Evolutionary conservation across 1,140 invertebrate genomes (phyloP).

Genomic region (Trissolcus basalis): DNA sequence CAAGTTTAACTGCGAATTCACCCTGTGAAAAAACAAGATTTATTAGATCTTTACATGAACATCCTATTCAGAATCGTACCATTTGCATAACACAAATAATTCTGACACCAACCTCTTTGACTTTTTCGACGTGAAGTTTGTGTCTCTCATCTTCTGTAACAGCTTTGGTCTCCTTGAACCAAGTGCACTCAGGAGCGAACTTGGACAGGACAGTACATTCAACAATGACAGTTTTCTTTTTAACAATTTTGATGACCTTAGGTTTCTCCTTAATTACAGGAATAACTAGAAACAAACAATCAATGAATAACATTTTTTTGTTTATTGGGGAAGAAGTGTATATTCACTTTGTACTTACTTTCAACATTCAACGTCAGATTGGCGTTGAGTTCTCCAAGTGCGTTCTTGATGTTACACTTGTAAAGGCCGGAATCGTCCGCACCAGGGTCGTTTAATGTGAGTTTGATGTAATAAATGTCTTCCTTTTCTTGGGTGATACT

Average conservation of each 20-base stretch:
- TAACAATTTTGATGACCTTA: constrained; percentile 91
- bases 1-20: constrained; percentile 90
- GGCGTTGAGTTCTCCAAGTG: constrained; percentile 95
- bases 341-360: constrained; percentile 86
- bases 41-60: neutral
- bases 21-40: constrained; percentile 76
- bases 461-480: constrained; percentile 91
- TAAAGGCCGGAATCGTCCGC: constrained; percentile 97
- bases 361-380: constrained; percentile 98
- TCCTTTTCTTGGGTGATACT: constrained; percentile 84
- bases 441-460: constrained; percentile 94
- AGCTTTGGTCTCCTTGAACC: constrained; percentile 89
- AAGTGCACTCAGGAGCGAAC: constrained; percentile 90
- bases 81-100: constrained; percentile 1
- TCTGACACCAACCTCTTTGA: constrained; percentile 83
- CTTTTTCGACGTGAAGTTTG: constrained; percentile 84
- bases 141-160: constrained; percentile 86
- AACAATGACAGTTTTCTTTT: constrained; percentile 92
- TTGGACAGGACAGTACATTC: constrained; percentile 93
- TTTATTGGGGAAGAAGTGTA: no score
- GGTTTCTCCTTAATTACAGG: constrained; percentile 95
- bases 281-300: constrained; percentile 82
- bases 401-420: constrained; percentile 98
- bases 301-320: no score
- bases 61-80: no score